Evolutionary conservation across 2,888 invertebrate genomes (phyloP).

Genomic region (Lissonota sp.): DNA sequence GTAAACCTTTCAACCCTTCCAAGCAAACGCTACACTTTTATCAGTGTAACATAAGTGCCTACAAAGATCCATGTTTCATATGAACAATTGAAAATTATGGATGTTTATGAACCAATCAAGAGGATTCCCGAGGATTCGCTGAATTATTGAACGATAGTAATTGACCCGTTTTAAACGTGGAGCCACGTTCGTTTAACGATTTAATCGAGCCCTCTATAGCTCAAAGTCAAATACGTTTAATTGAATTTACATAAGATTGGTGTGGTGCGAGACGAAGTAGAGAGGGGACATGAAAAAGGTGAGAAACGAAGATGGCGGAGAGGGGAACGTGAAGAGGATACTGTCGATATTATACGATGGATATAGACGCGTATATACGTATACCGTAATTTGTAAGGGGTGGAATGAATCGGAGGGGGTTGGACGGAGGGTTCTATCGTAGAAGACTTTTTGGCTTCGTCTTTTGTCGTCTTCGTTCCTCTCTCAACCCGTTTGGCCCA

Average conservation of each 20-base stretch:
- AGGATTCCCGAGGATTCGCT: slow-evolving; percentile 35
- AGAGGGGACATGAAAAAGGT: slow-evolving; percentile 35
- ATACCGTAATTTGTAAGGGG: background rate
- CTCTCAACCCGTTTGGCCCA: background rate
- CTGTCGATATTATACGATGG: slow-evolving; percentile 10
- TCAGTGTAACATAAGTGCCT: no score
- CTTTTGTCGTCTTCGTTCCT: background rate
- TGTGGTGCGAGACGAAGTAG: slow-evolving; percentile 5
- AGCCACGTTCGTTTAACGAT: slow-evolving; percentile 67
- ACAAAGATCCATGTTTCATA: no score
- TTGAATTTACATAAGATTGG: slow-evolving; percentile 61
- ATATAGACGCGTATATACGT: background rate
- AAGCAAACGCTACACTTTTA: no score
- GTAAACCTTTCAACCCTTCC: no score
- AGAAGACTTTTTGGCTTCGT: slow-evolving; percentile 11
- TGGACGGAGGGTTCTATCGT: background rate
- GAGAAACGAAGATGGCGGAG: slow-evolving; percentile 17
- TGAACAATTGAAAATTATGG: no score
- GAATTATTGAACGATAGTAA: slow-evolving; percentile 70
- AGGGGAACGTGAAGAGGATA: slow-evolving; percentile 5
- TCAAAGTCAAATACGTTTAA: slow-evolving; percentile 54
- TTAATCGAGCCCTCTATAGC: slow-evolving; percentile 61
- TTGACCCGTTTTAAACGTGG: slow-evolving; percentile 61
- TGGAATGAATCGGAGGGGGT: slow-evolving; percentile 4
- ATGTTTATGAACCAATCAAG: background rate